phyloP scores from a whole-genome alignment of 23 tunicate species.

The Phallusia fumigata region DNA sequence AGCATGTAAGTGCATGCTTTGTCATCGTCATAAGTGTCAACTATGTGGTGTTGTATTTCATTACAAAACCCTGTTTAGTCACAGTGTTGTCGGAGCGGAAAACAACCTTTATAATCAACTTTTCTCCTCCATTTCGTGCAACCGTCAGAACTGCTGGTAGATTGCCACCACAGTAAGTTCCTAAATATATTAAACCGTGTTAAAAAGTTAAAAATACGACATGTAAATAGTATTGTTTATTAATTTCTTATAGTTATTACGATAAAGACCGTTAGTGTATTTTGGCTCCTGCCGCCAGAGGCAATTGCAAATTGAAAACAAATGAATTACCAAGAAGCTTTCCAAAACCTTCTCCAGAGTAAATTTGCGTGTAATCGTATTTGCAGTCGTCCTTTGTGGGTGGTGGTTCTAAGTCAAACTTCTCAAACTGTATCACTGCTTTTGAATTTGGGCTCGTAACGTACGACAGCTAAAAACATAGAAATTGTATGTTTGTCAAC shows the following conservation, averaged over 20 bases:
- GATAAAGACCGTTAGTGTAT: too few species aligned
- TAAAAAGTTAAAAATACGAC: too few species aligned
- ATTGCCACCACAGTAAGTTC: neutral
- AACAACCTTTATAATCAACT: neutral
- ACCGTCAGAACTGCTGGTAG: neutral
- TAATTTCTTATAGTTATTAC: too few species aligned
- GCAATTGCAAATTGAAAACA: too few species aligned
- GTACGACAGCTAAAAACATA: neutral
- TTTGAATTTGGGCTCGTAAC: neutral
- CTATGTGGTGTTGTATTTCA: neutral
- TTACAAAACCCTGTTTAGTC: neutral
- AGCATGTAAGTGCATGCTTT: too few species aligned
- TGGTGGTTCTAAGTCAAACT: neutral
- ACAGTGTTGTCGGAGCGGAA: neutral
- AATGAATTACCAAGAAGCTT: neutral
- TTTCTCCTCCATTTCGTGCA: neutral
- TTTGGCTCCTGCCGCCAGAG: too few species aligned
- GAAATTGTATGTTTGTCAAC: neutral
- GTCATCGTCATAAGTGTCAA: neutral
- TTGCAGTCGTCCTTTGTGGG: neutral
- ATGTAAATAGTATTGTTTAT: too few species aligned
- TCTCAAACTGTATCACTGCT: neutral
- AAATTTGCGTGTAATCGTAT: slow-evolving; percentile 1
- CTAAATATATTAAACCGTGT: too few species aligned
- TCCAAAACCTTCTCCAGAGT: neutral